Evolutionary conservation across 2,888 invertebrate genomes (phyloP), one percentile per base, ranked within the genome.

Genomic region (Caenorhabditis auriculariae): DNA sequence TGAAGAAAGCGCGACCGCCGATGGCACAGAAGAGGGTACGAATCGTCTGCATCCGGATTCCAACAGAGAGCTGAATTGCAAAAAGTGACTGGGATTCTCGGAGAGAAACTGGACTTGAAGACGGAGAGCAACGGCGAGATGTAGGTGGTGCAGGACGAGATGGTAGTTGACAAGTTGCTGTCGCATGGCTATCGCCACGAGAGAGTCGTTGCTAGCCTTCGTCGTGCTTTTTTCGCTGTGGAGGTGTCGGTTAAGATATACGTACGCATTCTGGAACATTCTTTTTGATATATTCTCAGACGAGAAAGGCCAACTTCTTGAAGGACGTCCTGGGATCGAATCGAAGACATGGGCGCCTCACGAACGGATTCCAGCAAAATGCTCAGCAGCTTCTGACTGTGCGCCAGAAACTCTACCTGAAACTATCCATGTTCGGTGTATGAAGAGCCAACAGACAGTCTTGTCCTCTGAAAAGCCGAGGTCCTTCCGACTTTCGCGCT

Each of bases 141-240:
- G 77, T 24, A 66, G 60, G 46, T 78, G 76, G 53, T 78, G 77
- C 17, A 75, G 48, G 5, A 69, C 74, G 32, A 78, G 61, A 38
- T 76, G 75, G 50, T 74, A 78, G 50, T 78, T 78, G 44, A 73
- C 73, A 0, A 65, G 50, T 28, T 65, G 60, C 53, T 77, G 72
- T 5, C 54, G 41, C 3, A 51, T 37, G 2, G 72, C 70, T 17
- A 74, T 49, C 7, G 59, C 51, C 4, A 46, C 51, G 0, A 75
- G 54, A 7, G 72, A 59, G 28, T 67, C 69, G 37, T 44, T 39
- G 5, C 9, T 23, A 23, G 1, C 29, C 37, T 3, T 35, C 44
- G 9, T 23, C 37, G 24, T 45, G 27, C 7, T 28, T 24, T 21
- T 23, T 37, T 9, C 45, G 27, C 9, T 29, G 23, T 47, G 46